Evolutionary conservation across 2,888 invertebrate species (phyloP).

Genomic region (Chrysotoxum bicinctum): DNA sequence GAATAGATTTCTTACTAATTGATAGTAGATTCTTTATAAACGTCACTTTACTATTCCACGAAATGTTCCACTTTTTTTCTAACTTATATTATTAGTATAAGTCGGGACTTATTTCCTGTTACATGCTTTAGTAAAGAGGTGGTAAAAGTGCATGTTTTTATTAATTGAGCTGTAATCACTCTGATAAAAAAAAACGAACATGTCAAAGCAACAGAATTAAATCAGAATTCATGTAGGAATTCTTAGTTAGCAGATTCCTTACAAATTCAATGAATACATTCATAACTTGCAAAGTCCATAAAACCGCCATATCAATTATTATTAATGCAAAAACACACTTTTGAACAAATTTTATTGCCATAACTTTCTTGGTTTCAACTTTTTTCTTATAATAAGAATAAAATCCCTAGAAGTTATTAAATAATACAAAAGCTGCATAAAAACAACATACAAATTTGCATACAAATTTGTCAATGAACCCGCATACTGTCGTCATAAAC

Average conservation of each 20-base stretch:
- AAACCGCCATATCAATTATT: neutral
- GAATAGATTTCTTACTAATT: too few relatives aligned
- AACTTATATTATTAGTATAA: too few relatives aligned
- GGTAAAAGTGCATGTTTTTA: too few relatives aligned
- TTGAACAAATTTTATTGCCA: neutral
- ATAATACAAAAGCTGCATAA: constrained; percentile 5
- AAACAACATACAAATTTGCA: constrained; percentile 15
- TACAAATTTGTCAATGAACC: constrained; percentile 63
- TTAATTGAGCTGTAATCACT: too few relatives aligned
- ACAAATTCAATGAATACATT: too few relatives aligned
- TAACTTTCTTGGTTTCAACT: neutral
- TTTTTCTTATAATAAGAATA: neutral
- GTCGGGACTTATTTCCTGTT: too few relatives aligned
- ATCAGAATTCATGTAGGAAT: neutral
- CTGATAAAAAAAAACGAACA: too few relatives aligned
- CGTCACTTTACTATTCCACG: too few relatives aligned
- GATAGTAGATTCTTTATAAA: too few relatives aligned
- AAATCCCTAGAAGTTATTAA: neutral
- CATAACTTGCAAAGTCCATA: neutral
- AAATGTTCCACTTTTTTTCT: too few relatives aligned
- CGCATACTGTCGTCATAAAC: constrained; percentile 40
- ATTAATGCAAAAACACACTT: neutral
- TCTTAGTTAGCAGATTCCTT: neutral
- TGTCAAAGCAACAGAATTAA: too few relatives aligned
- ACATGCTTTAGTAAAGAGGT: too few relatives aligned